phyloP scores from a whole-genome alignment of 1,140 invertebrate species.

The Ips nitidus region DNA sequence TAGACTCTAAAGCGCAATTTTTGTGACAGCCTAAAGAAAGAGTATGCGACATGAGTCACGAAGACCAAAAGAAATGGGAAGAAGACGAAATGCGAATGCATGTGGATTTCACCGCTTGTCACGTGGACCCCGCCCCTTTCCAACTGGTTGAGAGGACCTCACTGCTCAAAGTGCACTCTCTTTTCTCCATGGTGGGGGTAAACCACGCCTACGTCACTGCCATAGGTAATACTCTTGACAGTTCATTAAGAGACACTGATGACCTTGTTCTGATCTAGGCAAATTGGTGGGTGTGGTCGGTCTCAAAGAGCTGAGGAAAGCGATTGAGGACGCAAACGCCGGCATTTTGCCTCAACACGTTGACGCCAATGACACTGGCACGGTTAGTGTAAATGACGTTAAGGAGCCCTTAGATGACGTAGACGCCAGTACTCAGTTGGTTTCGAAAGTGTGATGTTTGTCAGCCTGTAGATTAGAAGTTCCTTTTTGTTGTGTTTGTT shows the following conservation, averaged over 20 bases:
- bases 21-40: conserved; percentile 76
- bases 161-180: conserved; percentile 89
- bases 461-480: neutral
- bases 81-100: conserved; percentile 81
- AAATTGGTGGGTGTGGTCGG: conserved; percentile 94
- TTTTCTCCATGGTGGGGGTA: conserved; percentile 96
- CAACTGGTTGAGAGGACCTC: conserved; percentile 96
- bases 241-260: neutral
- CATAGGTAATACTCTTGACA: conserved; percentile 63
- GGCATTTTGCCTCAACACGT: conserved; percentile 40
- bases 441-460: conserved; percentile 29
- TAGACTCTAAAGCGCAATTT: neutral
- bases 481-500: neutral
- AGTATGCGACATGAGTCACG: conserved; percentile 90
- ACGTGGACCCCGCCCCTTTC: conserved; percentile 96
- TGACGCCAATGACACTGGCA: conserved; percentile 10
- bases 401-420: conserved; percentile 35
- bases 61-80: conserved; percentile 91
- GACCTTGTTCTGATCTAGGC: conserved; percentile 8
- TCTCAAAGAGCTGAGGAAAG: conserved; percentile 89
- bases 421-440: conserved; percentile 28
- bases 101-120: conserved; percentile 85
- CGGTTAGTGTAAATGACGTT: conserved; percentile 33
- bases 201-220: conserved; percentile 98
- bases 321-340: conserved; percentile 82